Conservation (phyloP, 2,888 invertebrate species). For the Ctenicera cuprea region DNA sequence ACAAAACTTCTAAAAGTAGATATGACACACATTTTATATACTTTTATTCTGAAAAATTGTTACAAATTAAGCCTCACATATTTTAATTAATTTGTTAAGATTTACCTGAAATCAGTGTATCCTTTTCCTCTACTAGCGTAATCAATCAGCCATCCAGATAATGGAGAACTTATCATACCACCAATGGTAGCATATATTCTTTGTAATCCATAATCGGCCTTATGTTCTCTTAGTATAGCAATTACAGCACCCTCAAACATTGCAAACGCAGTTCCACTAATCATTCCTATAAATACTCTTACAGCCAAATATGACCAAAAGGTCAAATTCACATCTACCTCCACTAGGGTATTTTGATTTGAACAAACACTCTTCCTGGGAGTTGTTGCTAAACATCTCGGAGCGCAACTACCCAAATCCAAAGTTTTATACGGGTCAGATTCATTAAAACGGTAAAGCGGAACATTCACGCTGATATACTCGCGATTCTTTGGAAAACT, state of each 20-base stretch:
- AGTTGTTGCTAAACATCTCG: conserved; percentile 77
- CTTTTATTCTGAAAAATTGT: too few species aligned
- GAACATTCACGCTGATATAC: conserved; percentile 70
- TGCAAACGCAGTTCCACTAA: conserved; percentile 84
- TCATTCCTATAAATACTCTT: conserved; percentile 79
- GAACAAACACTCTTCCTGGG: conserved; percentile 77
- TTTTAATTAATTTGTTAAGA: background rate
- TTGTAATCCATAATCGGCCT: conserved; percentile 86
- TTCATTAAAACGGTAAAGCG: conserved; percentile 69
- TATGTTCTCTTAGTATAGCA: conserved; percentile 83
- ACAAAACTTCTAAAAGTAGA: too few species aligned
- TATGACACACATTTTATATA: too few species aligned
- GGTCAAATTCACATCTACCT: conserved; percentile 79
- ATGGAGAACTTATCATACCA: conserved; percentile 86
- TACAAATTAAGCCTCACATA: background rate
- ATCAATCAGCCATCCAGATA: conserved; percentile 84
- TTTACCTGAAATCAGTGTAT: conserved; percentile 84
- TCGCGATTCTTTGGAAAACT: conserved; percentile 68
- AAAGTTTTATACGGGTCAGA: conserved; percentile 68
- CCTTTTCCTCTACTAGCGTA: conserved; percentile 82
- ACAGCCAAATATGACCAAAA: conserved; percentile 84
- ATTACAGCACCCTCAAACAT: conserved; percentile 90
- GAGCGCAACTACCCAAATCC: conserved; percentile 74
- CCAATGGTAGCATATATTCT: conserved; percentile 85
- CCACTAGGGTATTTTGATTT: conserved; percentile 77